These are phyloP conservation scores for Champsocephalus esox DNA, from an alignment of 2,797 vertebrate genomes.

Conservation along the genomic window DNA sequence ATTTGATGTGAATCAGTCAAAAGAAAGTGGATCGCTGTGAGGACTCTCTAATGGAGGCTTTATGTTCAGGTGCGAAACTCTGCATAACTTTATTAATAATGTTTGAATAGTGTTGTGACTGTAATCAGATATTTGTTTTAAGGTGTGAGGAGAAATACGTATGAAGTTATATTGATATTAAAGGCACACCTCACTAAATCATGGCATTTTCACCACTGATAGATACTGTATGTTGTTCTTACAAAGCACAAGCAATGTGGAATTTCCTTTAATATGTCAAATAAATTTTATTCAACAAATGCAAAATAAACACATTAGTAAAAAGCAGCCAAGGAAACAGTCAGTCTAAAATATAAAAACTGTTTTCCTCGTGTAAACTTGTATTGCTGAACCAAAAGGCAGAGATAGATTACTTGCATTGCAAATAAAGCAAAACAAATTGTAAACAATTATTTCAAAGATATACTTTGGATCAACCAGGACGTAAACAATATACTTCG, in stretches of 20 bases:
- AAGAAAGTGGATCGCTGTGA: conserved; percentile 6
- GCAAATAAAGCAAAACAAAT: conserved; percentile 45
- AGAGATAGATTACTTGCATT: conserved; percentile 45
- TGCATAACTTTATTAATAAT: background rate
- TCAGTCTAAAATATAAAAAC: conserved; percentile 29
- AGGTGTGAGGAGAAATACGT: conserved; percentile 26
- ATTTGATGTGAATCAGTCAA: conserved; percentile 4
- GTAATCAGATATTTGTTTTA: conserved; percentile 52
- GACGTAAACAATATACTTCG: conserved; percentile 45
- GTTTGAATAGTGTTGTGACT: conserved; percentile 15
- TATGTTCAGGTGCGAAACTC: conserved; percentile 22
- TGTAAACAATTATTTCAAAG: conserved; percentile 54
- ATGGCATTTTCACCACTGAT: background rate
- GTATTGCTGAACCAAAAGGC: conserved; percentile 56
- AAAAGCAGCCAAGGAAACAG: conserved; percentile 24
- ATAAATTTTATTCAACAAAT: conserved; percentile 40
- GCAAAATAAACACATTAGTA: conserved; percentile 8
- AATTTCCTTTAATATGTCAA: background rate
- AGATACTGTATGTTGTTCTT: background rate
- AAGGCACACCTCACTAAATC: conserved; percentile 10
- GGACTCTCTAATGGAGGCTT: conserved; percentile 3
- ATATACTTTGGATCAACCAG: conserved; percentile 37
- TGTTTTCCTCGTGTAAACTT: conserved; percentile 58
- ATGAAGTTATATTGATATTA: background rate
- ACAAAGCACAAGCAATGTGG: background rate